phyloP scores from a whole-genome alignment of 2,888 invertebrate species.

The Scelioninae gen. 2 region DNA sequence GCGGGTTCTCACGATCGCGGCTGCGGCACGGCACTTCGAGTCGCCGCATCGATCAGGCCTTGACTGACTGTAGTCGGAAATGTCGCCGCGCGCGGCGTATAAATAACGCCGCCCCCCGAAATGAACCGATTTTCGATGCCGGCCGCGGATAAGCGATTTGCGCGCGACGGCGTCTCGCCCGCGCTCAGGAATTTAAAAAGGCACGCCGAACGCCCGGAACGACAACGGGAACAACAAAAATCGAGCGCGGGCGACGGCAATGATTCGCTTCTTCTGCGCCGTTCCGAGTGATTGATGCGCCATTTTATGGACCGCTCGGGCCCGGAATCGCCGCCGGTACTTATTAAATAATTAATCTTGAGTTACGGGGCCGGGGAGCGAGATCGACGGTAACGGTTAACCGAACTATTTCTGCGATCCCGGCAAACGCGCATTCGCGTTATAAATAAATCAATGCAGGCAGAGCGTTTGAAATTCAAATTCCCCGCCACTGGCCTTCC shows the following conservation, averaged over 20 bases:
- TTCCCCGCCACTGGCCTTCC: too few relatives aligned
- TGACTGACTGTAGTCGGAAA: slow-evolving; percentile 66
- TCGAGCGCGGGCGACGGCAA: slow-evolving; percentile 39
- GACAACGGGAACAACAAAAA: too few relatives aligned
- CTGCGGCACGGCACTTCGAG: slow-evolving; percentile 66
- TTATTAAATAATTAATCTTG: slow-evolving; percentile 69
- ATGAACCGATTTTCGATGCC: slow-evolving; percentile 44
- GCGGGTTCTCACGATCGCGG: slow-evolving; percentile 62
- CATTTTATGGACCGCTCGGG: slow-evolving; percentile 47
- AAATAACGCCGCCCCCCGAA: slow-evolving; percentile 57
- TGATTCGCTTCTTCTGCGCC: slow-evolving; percentile 41
- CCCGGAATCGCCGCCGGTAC: slow-evolving; percentile 60
- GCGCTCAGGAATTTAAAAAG: slow-evolving; percentile 31
- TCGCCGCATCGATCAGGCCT: slow-evolving; percentile 71
- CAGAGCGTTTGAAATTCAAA: too few relatives aligned
- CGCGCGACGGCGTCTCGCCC: slow-evolving; percentile 24
- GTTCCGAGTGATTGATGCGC: slow-evolving; percentile 54
- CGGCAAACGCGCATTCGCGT: slow-evolving; percentile 15
- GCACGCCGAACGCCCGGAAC: slow-evolving; percentile 16
- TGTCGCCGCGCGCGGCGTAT: slow-evolving; percentile 55
- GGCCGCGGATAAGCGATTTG: slow-evolving; percentile 30
- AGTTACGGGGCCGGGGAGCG: slow-evolving; percentile 64
- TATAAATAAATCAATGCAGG: too few relatives aligned
- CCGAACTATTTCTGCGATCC: slow-evolving; percentile 62
- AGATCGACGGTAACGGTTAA: slow-evolving; percentile 59